These are phyloP conservation scores for Malaclemys terrapin DNA, from an alignment of 2,113 vertebrate species.

Conservation along the genomic window DNA sequence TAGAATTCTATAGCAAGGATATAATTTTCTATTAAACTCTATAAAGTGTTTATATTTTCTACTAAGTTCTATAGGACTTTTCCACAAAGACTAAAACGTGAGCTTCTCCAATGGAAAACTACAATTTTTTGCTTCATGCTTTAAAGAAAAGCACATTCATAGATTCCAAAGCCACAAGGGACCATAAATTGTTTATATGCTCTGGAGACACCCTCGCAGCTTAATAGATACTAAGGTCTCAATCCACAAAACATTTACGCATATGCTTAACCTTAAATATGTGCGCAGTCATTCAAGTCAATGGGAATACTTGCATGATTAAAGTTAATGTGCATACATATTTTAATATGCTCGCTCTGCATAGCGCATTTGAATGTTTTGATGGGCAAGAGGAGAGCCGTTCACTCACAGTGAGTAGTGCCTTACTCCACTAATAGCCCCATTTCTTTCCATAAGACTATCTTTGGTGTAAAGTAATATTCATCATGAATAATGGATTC, in stretches of 20 bases:
- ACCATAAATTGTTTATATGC: neutral
- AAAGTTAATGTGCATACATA: neutral
- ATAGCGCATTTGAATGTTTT: neutral
- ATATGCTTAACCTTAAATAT: neutral
- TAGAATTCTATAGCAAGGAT: neutral
- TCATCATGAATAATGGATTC: neutral
- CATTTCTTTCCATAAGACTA: neutral
- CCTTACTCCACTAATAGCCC: neutral
- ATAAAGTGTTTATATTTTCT: neutral
- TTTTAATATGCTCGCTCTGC: rapidly evolving
- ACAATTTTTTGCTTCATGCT: neutral
- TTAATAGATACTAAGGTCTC: neutral
- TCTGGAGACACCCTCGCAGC: neutral
- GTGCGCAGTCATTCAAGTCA: neutral
- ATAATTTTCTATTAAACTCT: neutral
- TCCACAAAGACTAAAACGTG: neutral
- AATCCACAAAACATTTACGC: neutral
- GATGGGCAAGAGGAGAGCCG: neutral
- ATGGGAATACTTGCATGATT: too few species aligned
- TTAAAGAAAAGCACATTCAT: neutral
- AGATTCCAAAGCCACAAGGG: neutral
- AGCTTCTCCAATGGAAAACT: neutral
- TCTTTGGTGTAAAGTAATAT: neutral
- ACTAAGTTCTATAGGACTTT: neutral
- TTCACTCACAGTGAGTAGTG: neutral